Base-by-base conservation (phyloP, 2,888 invertebrate genomes). In the Harmothoe impar region DNA sequence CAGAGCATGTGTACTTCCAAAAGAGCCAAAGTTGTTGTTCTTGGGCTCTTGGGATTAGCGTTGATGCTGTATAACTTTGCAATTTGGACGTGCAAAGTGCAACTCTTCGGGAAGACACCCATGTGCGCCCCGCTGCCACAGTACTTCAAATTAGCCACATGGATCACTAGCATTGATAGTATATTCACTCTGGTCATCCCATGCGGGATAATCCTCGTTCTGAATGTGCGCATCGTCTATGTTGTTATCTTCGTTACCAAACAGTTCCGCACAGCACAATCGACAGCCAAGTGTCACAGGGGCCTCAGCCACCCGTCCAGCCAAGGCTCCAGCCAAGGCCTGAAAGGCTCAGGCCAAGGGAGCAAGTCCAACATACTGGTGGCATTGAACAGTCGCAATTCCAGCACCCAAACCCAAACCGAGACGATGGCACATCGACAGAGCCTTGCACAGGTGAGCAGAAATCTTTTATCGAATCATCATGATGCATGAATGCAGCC, bases 11-110 rank as follows among this genome's bases (percentile, higher is more conserved):
- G 91, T 43, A 84, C 91, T n/a, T 31, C 91, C 3, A 51, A 51
- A 25, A 25, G 91, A 52, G 91, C 91, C 29, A 91, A 78, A 35
- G 43, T 88, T 23, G 91, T 91, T 23, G 91, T 91, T 23, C 31
- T 89, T 5, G 25, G 43, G 3, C 89, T 91, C 7, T 31, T 89
- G 20, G 29, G 35, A 1, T 89, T 91, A 17, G 77, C 91, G 10
- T n/a, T 31, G 25, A 5, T 72, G 17, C n/a, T 77, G 23, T 91
- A 91, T n/a, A 91, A 52, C 52, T 91, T 89, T 68, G 91, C 86
- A 5, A 89, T 86, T 10, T 91, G 91, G 91, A 91, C 91, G 20
- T 89, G 89, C 20, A 77, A 51, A 20, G 56, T 91, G 12, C 33
- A 51, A 10, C 12, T 25, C 23, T 33, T 33, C n/a, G 81, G 52